Base-by-base conservation (phyloP, 2,797 vertebrate genomes). In the Microctenopoma lineatum region DNA sequence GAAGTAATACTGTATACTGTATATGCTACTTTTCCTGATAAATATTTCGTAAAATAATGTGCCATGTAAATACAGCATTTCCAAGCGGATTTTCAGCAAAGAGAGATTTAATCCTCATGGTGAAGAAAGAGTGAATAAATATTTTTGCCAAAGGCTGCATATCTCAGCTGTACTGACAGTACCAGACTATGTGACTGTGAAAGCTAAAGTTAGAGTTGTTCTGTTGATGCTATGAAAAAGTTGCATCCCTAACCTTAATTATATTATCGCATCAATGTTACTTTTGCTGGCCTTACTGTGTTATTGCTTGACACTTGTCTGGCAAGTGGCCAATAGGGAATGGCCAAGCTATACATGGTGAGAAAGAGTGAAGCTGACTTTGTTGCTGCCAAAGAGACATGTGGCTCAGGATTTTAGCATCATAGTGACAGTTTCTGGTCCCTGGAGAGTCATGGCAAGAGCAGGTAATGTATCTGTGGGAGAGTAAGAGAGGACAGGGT, bases 381-480 rank as follows among this genome's bases (percentile, higher is more conserved):
- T 55, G 72, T 34, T 9, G 77, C 69, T 86, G 71, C 70, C 73
- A 76, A 83, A 81, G 78, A 71, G 77, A 84, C 27, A 72, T 62
- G 75, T 72, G 70, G 75, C 73, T 79, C 53, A 13, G 41, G 66
- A 65, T 73, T 69, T 73, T 60, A 62, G 72, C 60, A 84, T 85
- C 70, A 64, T 56, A 32, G 75, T 81, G 88, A 86, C 86, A 88
- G 80, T 70, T 73, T 54, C 63, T 64, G 77, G 54, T 85, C 64
- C 84, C 72, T 51, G 25, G 73, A 72, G 84, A 60, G 59, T 44
- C 14, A 1, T 66, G 60, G 66, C 25, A 45, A 63, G 67, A 79
- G 61, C 75, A 76, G 51, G 58, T 34, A 66, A 62, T 34, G 13
- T 64, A 64, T 76, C 75, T 75, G 67, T 57, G 74, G 54, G 80